Conservation (phyloP, 2,888 invertebrate genomes). For the Reticulitermes lucifugus region DNA sequence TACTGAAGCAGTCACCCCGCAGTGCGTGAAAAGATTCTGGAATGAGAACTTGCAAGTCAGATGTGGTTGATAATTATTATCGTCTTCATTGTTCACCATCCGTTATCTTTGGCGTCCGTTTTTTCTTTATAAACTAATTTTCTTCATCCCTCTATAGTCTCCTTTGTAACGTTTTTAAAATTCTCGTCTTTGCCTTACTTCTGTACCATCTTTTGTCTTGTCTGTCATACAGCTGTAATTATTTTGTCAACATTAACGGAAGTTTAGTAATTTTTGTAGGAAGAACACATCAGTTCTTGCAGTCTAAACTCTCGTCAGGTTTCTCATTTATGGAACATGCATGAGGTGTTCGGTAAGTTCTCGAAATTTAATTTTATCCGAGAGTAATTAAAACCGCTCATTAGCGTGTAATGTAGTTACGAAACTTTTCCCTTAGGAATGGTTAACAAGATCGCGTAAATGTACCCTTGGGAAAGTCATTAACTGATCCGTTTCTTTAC, state of each 20-base stretch:
- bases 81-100: not conserved
- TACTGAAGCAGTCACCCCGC: not conserved
- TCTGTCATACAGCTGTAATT: not conserved
- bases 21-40: not conserved
- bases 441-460: no score
- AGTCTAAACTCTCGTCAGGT: no score
- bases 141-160: not conserved
- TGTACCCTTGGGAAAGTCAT: no score
- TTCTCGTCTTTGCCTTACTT: not conserved
- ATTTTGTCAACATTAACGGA: not conserved
- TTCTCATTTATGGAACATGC: no score
- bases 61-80: conserved; percentile 7
- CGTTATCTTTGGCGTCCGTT: not conserved
- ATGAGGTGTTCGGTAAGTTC: no score
- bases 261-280: not conserved
- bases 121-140: not conserved
- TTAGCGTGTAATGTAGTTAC: no score
- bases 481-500: no score
- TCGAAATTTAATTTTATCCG: no score
- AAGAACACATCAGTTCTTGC: no score
- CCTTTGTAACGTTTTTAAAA: not conserved
- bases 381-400: no score
- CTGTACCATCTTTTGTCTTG: not conserved
- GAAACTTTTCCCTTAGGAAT: no score
- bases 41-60: conserved; percentile 33